These are phyloP conservation scores for Kradibia gibbosae DNA, from an alignment of 1,140 invertebrate genomes.

Conservation along the genomic window DNA sequence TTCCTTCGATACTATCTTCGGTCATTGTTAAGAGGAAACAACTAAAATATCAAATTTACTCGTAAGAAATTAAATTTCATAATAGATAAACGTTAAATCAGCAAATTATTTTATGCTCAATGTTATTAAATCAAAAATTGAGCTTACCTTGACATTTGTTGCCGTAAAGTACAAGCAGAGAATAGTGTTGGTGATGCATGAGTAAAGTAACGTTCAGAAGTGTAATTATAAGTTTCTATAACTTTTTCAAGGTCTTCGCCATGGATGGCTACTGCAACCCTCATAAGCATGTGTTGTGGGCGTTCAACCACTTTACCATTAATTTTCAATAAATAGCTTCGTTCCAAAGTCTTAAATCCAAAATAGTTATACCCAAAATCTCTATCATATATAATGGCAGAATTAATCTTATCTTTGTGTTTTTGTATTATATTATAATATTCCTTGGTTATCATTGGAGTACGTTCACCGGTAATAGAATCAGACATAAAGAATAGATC, in stretches of 20 bases:
- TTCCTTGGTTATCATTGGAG: slow-evolving; percentile 90
- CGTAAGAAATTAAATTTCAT: neutral
- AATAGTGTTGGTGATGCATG: slow-evolving; percentile 98
- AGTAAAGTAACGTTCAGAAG: slow-evolving; percentile 97
- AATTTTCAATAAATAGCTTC: slow-evolving; percentile 96
- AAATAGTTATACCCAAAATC: slow-evolving; percentile 99
- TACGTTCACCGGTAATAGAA: slow-evolving; percentile 78
- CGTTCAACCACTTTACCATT: slow-evolving; percentile 95
- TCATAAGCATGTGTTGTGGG: slow-evolving; percentile 99
- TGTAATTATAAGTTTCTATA: slow-evolving; percentile 96
- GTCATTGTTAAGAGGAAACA: slow-evolving; percentile 97
- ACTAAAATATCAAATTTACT: slow-evolving; percentile 70
- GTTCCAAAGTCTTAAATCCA: slow-evolving; percentile 98
- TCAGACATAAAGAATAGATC: slow-evolving; percentile 88
- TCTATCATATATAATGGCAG: slow-evolving; percentile 97
- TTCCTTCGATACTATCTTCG: slow-evolving; percentile 98
- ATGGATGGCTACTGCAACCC: slow-evolving; percentile 97
- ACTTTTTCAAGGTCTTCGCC: slow-evolving; percentile 92
- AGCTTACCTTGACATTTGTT: slow-evolving; percentile 88
- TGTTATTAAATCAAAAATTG: slow-evolving; percentile 5
- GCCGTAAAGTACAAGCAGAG: slow-evolving; percentile 91
- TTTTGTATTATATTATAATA: slow-evolving; percentile 89
- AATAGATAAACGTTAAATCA: neutral
- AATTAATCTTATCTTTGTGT: slow-evolving; percentile 91
- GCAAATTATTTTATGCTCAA: neutral